Percentiles rank a stretch among this genome's conserved stretches.
Evolutionary conservation across 1,140 invertebrate genomes (phyloP).

Genomic region (Trinorchestia longiramus): DNA sequence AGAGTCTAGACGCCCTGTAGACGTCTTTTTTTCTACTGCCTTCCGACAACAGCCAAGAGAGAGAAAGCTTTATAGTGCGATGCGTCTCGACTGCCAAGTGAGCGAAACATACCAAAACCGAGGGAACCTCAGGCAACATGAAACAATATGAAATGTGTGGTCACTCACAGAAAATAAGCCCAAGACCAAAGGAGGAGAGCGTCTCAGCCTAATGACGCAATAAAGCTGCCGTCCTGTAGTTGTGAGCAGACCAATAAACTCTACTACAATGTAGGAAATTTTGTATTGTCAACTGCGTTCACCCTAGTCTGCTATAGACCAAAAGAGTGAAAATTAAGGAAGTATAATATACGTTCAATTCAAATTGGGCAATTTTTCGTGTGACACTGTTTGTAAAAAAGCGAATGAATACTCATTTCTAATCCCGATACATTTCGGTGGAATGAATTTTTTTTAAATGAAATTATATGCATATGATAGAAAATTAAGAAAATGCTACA

Average conservation of each 20-base stretch:
- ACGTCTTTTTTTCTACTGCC: neutral
- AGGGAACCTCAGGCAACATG: neutral
- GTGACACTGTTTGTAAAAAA: neutral
- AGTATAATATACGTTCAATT: neutral
- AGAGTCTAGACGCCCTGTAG: neutral
- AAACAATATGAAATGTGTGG: neutral
- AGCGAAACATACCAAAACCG: neutral
- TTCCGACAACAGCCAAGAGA: neutral
- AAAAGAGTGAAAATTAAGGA: neutral
- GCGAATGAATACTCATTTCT: neutral
- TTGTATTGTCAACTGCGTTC: neutral
- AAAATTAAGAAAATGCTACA: too few species aligned
- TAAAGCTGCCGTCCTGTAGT: neutral
- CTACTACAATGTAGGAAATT: neutral
- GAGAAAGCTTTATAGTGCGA: neutral
- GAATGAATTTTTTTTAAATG: neutral
- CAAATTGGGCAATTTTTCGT: neutral
- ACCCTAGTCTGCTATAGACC: neutral
- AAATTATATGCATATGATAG: too few species aligned
- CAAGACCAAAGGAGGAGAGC: neutral
- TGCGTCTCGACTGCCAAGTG: slow-evolving; percentile 4
- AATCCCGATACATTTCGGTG: neutral
- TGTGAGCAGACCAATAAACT: neutral
- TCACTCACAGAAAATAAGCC: neutral
- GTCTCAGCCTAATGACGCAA: neutral